phyloP scores from a whole-genome alignment of 1,140 invertebrate genomes.

The Euwallacea fornicatus region DNA sequence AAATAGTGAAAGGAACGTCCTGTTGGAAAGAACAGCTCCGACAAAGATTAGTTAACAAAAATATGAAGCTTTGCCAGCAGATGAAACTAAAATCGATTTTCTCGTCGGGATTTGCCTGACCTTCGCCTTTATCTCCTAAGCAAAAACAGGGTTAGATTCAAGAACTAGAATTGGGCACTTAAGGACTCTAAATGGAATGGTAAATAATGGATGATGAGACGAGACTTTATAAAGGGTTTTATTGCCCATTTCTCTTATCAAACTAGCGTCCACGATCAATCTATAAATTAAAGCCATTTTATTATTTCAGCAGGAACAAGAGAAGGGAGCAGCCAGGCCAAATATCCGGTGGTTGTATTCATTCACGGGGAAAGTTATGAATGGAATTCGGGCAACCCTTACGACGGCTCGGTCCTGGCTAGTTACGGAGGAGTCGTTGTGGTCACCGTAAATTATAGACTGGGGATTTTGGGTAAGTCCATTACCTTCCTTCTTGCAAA shows the following conservation, averaged over 20 bases:
- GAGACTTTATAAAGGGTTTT: too few relatives aligned
- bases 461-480: constrained; percentile 90
- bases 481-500: not conserved
- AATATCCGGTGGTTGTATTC: constrained; percentile 89
- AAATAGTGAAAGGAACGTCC: not conserved
- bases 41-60: too few relatives aligned
- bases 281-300: not conserved
- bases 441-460: constrained; percentile 95
- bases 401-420: constrained; percentile 90
- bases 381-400: constrained; percentile 95
- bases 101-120: too few relatives aligned
- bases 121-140: too few relatives aligned
- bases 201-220: too few relatives aligned
- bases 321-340: constrained; percentile 59
- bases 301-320: constrained; percentile 67
- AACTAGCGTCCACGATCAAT: too few relatives aligned
- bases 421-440: constrained; percentile 92
- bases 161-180: too few relatives aligned
- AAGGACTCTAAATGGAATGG: not conserved
- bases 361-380: constrained; percentile 96
- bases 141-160: too few relatives aligned
- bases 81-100: too few relatives aligned
- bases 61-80: too few relatives aligned
- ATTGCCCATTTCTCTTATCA: too few relatives aligned
- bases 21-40: not conserved